A percentile compares a stretch with the other conserved stretches of the same genome.
Conservation (phyloP, 2,797 vertebrate genomes). For the Discoglossus pictus region DNA sequence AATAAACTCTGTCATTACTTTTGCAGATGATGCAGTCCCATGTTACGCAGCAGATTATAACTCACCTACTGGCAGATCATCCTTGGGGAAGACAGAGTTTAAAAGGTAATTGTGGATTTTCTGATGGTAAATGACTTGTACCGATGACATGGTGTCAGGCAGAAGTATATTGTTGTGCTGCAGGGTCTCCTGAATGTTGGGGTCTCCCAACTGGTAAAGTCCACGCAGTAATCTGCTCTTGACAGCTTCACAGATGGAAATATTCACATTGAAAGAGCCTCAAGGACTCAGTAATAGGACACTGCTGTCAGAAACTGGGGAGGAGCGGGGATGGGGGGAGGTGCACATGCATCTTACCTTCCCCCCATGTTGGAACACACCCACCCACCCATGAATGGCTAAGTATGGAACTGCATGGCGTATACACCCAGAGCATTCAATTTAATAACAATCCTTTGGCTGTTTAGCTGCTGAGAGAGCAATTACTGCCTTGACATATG, state of each 20-base stretch:
- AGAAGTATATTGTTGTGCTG: not conserved
- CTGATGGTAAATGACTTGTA: conserved; percentile 52
- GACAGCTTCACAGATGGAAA: conserved; percentile 28
- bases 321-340: conserved; percentile 18
- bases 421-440: conserved; percentile 24
- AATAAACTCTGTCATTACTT: too few relatives aligned
- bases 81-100: conserved; percentile 49
- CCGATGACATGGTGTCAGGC: conserved; percentile 49
- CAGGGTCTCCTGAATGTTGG: not conserved
- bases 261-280: conserved; percentile 45
- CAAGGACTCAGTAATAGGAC: conserved; percentile 49
- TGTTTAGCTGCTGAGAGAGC: conserved; percentile 18
- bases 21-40: not conserved
- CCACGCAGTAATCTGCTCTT: conserved; percentile 38
- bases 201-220: conserved; percentile 22
- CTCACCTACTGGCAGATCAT: conserved; percentile 50
- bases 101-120: conserved; percentile 53
- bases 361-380: conserved; percentile 1
- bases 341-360: conserved; percentile 18
- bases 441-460: conserved; percentile 18
- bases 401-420: conserved; percentile 43
- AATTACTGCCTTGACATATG: not conserved
- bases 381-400: conserved; percentile 37
- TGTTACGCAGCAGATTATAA: not conserved
- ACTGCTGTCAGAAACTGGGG: conserved; percentile 38